Conservation (phyloP, 2,888 invertebrate species). For the Anoncus sp. region DNA sequence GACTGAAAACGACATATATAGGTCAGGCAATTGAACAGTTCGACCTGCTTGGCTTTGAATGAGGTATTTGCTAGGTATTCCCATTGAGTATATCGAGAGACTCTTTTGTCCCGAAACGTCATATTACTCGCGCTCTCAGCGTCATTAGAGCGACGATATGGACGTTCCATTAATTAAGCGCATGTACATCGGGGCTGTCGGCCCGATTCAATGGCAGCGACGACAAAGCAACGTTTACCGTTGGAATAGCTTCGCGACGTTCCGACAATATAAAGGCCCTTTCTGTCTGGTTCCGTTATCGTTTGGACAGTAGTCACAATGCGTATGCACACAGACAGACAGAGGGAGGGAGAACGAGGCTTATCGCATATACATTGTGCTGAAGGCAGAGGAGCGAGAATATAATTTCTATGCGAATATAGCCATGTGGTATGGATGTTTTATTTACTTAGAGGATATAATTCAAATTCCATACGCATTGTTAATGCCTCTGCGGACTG, state of each 20-base stretch:
- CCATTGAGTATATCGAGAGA: not conserved
- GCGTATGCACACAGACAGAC: conserved; percentile 15
- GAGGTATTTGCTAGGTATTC: not conserved
- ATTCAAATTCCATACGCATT: conserved; percentile 50
- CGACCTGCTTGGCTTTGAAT: not conserved
- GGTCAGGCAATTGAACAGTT: too few species aligned
- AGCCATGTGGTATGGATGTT: conserved; percentile 41
- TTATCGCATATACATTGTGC: conserved; percentile 15
- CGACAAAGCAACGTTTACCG: conserved; percentile 53
- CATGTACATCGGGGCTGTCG: conserved; percentile 10
- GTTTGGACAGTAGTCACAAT: conserved; percentile 52
- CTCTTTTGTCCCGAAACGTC: conserved; percentile 38
- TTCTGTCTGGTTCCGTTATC: conserved; percentile 30
- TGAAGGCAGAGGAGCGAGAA: not conserved
- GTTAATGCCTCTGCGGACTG: conserved; percentile 32
- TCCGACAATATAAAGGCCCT: conserved; percentile 50
- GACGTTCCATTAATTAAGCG: conserved; percentile 39
- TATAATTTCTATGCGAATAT: conserved; percentile 33
- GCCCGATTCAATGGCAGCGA: conserved; percentile 40
- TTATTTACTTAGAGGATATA: conserved; percentile 54
- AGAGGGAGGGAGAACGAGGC: not conserved
- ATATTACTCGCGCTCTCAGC: conserved; percentile 20
- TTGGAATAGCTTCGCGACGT: conserved; percentile 46
- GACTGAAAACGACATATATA: too few species aligned
- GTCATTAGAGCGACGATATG: conserved; percentile 39